Base-by-base conservation (phyloP, 2,888 invertebrate species). In the Thera britannica region DNA sequence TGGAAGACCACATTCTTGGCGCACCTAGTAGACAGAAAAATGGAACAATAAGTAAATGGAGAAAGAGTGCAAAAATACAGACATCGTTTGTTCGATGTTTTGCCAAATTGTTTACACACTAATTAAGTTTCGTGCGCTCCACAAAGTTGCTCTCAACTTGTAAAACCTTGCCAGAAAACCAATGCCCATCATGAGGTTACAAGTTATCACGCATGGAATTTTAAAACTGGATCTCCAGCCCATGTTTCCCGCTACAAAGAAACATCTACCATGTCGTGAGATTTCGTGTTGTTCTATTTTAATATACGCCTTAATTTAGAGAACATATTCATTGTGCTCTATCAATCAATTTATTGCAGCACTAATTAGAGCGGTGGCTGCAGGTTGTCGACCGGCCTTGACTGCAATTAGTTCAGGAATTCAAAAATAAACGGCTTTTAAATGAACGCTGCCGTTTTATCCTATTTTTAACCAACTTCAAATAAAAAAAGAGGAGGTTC, bases 1-100 rank as follows among this genome's bases (percentile, higher is more conserved):
- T 6, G 92, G 89, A 0, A 87, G 85, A 2, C 93, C 92, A 66
- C 93, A 93, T 75, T 92, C 92, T 75, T 90, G 89, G 1, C 90
- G 88, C 0, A 93, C 90, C 93, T 93, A 74, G 51, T 6, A 65
- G 74, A 63, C 41, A 56, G 61, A 11, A 9, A 46, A 46, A 9
- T 9, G 9, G 1, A 46, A 46, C 9, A 9, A 7, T 44, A 7
- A 44, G 44, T 44, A 44, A 44, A 4, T 44, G 44, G 7, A 44
- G 7, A 7, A 44, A 44, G 23, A 23, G 23, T 23, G 23, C 23
- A 23, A 23, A 23, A 23, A 23, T 23, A 23, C 23, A 23, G 23
- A 23, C 23, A 23, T 23, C 23, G 23, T 23, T 23, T 23, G 6
- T 38, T 3, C 38, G 3, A 38, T 38, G 3, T 38, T 38, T 38